Evolutionary conservation across 2,888 invertebrate genomes (phyloP), one percentile per base, ranked within the genome.

Genomic region (Allacma fusca): DNA sequence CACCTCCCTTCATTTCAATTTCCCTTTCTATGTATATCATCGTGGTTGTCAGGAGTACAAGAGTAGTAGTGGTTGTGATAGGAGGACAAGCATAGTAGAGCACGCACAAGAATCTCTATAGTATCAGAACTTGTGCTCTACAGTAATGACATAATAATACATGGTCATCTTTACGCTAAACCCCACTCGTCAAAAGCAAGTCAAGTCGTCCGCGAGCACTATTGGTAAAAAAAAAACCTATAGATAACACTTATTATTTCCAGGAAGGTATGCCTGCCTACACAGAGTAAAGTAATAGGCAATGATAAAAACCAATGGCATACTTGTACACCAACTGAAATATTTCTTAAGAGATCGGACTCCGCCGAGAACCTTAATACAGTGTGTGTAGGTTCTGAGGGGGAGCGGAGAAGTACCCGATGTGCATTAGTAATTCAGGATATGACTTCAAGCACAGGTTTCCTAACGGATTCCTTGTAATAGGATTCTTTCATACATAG

Each of bases 101-200:
- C 50, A 50, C 50, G n/a, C 19, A n/a, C 19, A 50, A 9, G 34
- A 34, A 34, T 34, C 34, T 34, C 5, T 34, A 34, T 7, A 34
- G 34, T 50, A 50, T 50, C 50, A 50, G n/a, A n/a, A 50, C 50
- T 16, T 34, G 34, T 34, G 50, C 50, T 50, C 50, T 50, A n/a
- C n/a, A 50, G n/a, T 50, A 50, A 50, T 50, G 50, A 50, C 50
- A 50, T 50, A 50, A 50, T 50, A 50, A n/a, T 50, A 50, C 50
- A 50, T 16, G 50, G 19, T 50, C 19, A 34, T 34, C 34, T 34
- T 34, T 34, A n/a, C n/a, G 34, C 34, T 34, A 34, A 34, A 34
- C 34, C 34, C 34, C 34, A 34, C 34, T 34, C 34, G 34, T 34
- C 34, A 34, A 34, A 34, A 34, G 34, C 34, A 34, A 34, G 4